These are phyloP conservation scores for Apomyelois bistriatella DNA, from an alignment of 2,888 invertebrate species.

Conservation along the genomic window DNA sequence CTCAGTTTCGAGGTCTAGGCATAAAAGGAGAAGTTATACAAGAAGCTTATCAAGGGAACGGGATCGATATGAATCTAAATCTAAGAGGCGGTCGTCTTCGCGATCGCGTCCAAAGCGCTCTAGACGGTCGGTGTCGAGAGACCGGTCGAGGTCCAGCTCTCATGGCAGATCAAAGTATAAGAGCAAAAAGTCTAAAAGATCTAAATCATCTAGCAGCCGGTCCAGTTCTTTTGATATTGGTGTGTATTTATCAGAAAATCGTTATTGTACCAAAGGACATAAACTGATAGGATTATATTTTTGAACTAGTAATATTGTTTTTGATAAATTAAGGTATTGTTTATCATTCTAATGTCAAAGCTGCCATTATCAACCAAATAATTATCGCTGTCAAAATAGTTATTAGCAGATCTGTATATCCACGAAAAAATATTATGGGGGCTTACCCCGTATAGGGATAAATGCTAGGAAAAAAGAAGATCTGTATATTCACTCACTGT, in stretches of 20 bases:
- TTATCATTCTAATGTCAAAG: too few species aligned
- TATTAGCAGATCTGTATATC: too few species aligned
- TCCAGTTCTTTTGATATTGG: conserved; percentile 67
- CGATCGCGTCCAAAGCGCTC: conserved; percentile 49
- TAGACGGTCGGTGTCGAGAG: conserved; percentile 31
- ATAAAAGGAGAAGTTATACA: conserved; percentile 58
- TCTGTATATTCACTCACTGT: too few species aligned
- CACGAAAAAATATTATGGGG: too few species aligned
- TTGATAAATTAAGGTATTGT: too few species aligned
- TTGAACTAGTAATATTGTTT: too few species aligned
- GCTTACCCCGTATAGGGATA: too few species aligned
- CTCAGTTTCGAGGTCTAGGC: conserved; percentile 54
- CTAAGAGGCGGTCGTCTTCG: conserved; percentile 54
- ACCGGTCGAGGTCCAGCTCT: conserved; percentile 57
- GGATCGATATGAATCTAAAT: conserved; percentile 61
- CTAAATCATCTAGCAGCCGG: conserved; percentile 55
- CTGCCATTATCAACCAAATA: too few species aligned
- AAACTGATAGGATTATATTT: too few species aligned
- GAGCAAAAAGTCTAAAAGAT: conserved; percentile 51
- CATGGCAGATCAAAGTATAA: conserved; percentile 54
- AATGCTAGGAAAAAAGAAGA: too few species aligned
- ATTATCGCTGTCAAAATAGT: too few species aligned
- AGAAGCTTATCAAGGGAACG: conserved; percentile 56
- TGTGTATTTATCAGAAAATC: conserved; percentile 22
- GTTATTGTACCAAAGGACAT: too few species aligned